Evolutionary conservation across 1,140 invertebrate species (phyloP), one percentile per base, ranked within the genome.

Genomic region (Drosophila leontia): DNA sequence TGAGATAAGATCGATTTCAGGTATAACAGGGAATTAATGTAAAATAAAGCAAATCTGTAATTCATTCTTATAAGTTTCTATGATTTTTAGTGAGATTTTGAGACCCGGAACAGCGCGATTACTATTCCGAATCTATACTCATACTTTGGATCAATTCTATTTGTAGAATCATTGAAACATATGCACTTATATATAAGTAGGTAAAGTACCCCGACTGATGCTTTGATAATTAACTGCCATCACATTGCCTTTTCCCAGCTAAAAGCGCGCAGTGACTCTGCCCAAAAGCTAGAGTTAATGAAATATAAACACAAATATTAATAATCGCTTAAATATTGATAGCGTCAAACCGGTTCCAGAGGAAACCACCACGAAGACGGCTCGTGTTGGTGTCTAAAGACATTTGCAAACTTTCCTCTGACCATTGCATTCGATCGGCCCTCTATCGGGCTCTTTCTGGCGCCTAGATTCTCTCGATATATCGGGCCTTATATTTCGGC

Each of bases 321-420:
- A 75, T 56, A 75, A 75, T 56, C 70, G 42, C 17, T 72, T 74
- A 75, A 75, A 56, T 75, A 75, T 75, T 75, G 71, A 75, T 75
- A 48, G 48, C 19, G n/a, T 11, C 29, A 11, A 76, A 76, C 74
- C 74, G 71, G 74, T 76, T 75, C 7, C 32, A 15, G 63, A 51
- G 60, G 37, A 58, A 76, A 75, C 45, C 45, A 57, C 67, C 57
- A 75, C 56, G 56, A 55, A 41, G n/a, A 4, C 34, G 32, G 45
- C 71, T 65, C 53, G 74, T 75, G 74, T 75, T 57, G 59, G 51
- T 26, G 53, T 44, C 71, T 65, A 47, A 64, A 75, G 41, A 55
- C 51, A 64, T 76, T 75, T 51, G 71, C 74, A 76, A 75, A 76
- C 74, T 76, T 76, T 76, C 74, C 71, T 76, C 39, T 17, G 13